Evolutionary conservation across 1,140 invertebrate genomes (phyloP), one percentile per base, ranked within the genome.

Genomic region (Liolophura sinensis): DNA sequence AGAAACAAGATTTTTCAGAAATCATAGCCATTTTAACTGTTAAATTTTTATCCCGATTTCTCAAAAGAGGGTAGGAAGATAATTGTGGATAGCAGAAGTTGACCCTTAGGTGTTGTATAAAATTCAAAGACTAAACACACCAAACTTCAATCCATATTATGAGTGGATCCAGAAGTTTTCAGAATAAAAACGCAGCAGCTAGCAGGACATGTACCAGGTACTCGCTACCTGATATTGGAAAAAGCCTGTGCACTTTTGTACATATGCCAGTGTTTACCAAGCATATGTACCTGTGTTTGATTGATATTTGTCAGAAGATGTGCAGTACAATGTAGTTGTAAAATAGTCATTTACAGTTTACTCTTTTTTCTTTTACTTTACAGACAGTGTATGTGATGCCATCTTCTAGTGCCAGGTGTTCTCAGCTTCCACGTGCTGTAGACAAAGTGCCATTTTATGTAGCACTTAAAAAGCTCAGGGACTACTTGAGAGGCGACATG

Each of bases 381-480:
- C 88, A 98, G 95, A 92, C 95, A 82, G 94, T 97, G 87, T 98
- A 94, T 93, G 96, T 98, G 78, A 97, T 98, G 95, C 96, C 96
- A 67, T 98, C 96, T 50, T 97, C 95, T 25, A 96, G 94, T 82
- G 96, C 96, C 49, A 89, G 96, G 66, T 98, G 95, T 86, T 94
- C 95, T 31, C 95, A 98, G 81, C 86, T 98, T 70, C 96, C 96
- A 0, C 89, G 95, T 68, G 95, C 95, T 3, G 92, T 94, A 1
- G 96, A 98, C 85, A 98, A 98, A 86, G 94, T 98, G 49, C 96
- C 96, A 67, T 98, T 97, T 87, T 98, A 97, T 86, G 89, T 92
- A 50, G 95, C 95, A 24, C 86, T 98, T 22, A 96, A 95, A 80
- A 97, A 97, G 83, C 93, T 98, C 82, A 88, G 94, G 27, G 96